Evolutionary conservation across 1,140 invertebrate species (phyloP), one percentile per base, ranked within the genome.

Genomic region (Papilio glaucus): DNA sequence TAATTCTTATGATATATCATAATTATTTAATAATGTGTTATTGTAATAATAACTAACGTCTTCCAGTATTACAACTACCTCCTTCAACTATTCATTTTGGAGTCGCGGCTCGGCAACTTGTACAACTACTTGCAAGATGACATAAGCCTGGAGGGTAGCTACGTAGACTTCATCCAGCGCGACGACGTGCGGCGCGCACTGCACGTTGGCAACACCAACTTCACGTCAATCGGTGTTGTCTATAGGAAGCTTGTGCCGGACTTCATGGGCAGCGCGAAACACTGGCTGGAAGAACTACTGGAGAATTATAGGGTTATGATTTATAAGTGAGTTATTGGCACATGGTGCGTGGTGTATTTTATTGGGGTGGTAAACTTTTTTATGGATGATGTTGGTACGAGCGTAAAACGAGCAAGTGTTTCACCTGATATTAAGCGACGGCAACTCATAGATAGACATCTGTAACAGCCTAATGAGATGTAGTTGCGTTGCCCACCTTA

Each of bases 231-330:
- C 57, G 88, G 87, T 6, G 88, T 90, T 3, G 96, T 97, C 10
- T 95, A 97, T 82, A 85, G 91, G 41, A 94, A 96, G 83, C 86
- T 98, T 1, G 93, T 95, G 18, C 91, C 93, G 2, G 97, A 98
- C 89, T 94, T 98, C 13, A 96, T 97, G 95, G 94, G 96, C 70
- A 97, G 96, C 7, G 94, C 96, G 8, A 96, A 96, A 79, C 94
- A 94, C n/a, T 95, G 95, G 94, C 87, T 98, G 0, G 94, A 95
- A 69, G 94, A 95, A 72, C 82, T 98, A 1, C 53, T 94, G 12
- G 90, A 93, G 53, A 86, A 95, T 74, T 97, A 97, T 80, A 95
- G 93, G 84, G 95, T 97, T 41, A 90, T 94, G 91, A 79, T 89
- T 24, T 94, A 93, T 75, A 93, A 91, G 93, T 94, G 77, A 89